These are phyloP conservation scores for Syndactyla subalaris DNA, from an alignment of 2,797 vertebrate genomes.

Conservation along the genomic window DNA sequence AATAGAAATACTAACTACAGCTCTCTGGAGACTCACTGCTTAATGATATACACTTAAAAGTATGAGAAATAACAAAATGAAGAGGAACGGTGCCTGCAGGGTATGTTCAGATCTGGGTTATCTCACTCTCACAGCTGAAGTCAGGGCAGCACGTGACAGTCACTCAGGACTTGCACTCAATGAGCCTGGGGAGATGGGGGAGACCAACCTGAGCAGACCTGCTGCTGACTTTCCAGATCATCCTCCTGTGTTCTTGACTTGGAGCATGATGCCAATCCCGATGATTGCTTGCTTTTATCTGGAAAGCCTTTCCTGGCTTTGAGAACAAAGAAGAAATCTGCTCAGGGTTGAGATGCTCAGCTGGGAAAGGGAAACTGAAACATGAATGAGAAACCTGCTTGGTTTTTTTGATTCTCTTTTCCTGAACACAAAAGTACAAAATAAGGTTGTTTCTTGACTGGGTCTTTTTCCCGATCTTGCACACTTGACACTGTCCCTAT, in stretches of 20 bases:
- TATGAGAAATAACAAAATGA: conserved; percentile 31
- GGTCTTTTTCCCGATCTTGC: neutral
- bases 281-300: neutral
- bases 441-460: neutral
- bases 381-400: neutral
- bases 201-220: neutral
- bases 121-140: neutral
- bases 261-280: neutral
- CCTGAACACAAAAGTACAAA: neutral
- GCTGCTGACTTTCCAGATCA: neutral
- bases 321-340: neutral
- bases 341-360: neutral
- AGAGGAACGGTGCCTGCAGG: conserved; percentile 2
- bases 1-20: conserved; percentile 16
- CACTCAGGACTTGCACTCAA: neutral
- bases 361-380: neutral
- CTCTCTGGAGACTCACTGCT: conserved; percentile 28
- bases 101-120: neutral
- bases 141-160: neutral
- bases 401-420: neutral
- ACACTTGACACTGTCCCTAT: neutral
- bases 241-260: neutral
- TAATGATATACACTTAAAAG: conserved; percentile 36
- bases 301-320: neutral
- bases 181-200: neutral